Base-by-base conservation (phyloP, 2,797 vertebrate species). In the Gobionotothen gibberifrons region DNA sequence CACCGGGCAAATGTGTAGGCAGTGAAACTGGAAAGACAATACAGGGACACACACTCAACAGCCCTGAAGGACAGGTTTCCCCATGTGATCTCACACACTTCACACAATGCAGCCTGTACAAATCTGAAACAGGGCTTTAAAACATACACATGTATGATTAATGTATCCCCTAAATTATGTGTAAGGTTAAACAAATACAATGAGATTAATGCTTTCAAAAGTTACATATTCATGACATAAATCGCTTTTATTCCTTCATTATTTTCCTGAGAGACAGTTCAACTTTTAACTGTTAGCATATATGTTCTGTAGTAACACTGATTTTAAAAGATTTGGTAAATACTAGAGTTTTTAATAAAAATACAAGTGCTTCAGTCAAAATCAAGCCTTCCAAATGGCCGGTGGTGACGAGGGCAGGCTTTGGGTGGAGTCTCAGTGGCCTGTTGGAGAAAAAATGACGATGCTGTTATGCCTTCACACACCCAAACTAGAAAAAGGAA, bases 61-160 rank as follows among this genome's bases (percentile, higher is more conserved):
- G 84, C 79, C 90, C 84, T 61, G 93, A 65, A 87, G 40, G 82
- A 94, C 94, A 68, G 92, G 94, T 94, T 94, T 79, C 73, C 86
- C 80, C 32, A 36, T 36, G 32, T 36, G 32, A 57, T 83, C 85
- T 75, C 84, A 79, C 16, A 48, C 64, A 47, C 74, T 58, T 1
- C 60, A 81, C 74, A 86, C 71, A 76, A 55, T 5, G 3, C 39
- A 51, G 44, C 17, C 26, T 44, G 54, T 12, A 66, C 22, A 42
- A 17, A 44, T 7, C 26, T 14, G 9, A 6, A 5, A 32, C 66
- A 51, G 40, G 19, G 26, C 16, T 11, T 48, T 21, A 13, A 57
- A 57, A 58, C 51, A 58, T 11, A 29, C 15, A n/a, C 9, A 52
- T 13, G 1, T 15, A 26, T 15, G 32, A 36, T 36, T 36, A 26